Evolutionary conservation across 2,888 invertebrate genomes (phyloP).

Genomic region (Caenorhabditis becei): DNA sequence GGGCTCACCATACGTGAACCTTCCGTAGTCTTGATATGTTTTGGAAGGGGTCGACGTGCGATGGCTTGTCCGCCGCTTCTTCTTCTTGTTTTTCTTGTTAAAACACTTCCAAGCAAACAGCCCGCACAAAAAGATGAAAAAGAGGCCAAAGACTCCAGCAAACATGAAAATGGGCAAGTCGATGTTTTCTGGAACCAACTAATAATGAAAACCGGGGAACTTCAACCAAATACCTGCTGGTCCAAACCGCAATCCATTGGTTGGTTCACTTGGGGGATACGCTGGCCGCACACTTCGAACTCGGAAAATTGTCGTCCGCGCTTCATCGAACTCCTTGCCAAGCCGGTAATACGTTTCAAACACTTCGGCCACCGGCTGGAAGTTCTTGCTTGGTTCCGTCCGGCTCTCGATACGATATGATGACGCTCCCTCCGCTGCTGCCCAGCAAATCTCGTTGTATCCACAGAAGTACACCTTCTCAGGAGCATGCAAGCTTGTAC

Average conservation of each 20-base stretch:
- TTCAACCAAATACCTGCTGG: slow-evolving; percentile 26
- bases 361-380: slow-evolving; percentile 62
- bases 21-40: slow-evolving; percentile 53
- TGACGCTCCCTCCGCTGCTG: slow-evolving; percentile 63
- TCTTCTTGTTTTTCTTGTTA: slow-evolving; percentile 39
- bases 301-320: slow-evolving; percentile 44
- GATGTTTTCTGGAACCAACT: slow-evolving; percentile 37
- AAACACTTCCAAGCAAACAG: slow-evolving; percentile 40
- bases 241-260: slow-evolving; percentile 31
- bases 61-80: slow-evolving; percentile 36
- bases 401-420: slow-evolving; percentile 67
- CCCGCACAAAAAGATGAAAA: slow-evolving; percentile 36
- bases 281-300: slow-evolving; percentile 61
- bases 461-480: slow-evolving; percentile 57
- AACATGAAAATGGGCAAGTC: slow-evolving; percentile 47
- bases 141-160: slow-evolving; percentile 39
- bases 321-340: slow-evolving; percentile 31
- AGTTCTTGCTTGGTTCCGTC: slow-evolving; percentile 43
- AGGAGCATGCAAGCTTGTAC: slow-evolving; percentile 63
- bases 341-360: slow-evolving; percentile 61
- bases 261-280: slow-evolving; percentile 63
- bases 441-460: slow-evolving; percentile 64
- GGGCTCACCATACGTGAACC: slow-evolving; percentile 53
- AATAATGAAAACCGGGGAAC: background rate
- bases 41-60: slow-evolving; percentile 49